Base-by-base conservation (phyloP, 2,113 vertebrate species). In the Lepisosteus osseus region DNA sequence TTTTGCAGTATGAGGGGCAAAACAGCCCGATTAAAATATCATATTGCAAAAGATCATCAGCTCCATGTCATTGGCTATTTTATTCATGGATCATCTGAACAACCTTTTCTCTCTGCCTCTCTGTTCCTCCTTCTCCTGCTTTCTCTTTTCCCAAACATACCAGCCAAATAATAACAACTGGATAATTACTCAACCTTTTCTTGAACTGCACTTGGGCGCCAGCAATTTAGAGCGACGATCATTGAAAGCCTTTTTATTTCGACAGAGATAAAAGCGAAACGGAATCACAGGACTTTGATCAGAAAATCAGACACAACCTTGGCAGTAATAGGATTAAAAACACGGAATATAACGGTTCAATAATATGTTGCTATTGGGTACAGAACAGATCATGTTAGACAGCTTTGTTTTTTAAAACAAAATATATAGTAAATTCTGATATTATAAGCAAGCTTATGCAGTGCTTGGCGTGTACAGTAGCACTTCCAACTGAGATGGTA, bases 211-310 rank as follows among this genome's bases (percentile, higher is more conserved):
- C 59, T 74, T 69, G 71, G 74, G 61, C 63, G 79, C 76, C 73
- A 74, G 86, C 81, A 74, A 86, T 85, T 87, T 85, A 82, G 76
- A 78, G 82, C 80, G 84, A 84, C 86, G 82, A 85, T 83, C 77
- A 78, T 71, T 85, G 81, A 89, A 85, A 87, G 81, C 81, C 85
- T 89, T 89, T 29, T 91, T 88, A 89, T 85, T 84, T 79, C 73
- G 76, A 77, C 78, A 76, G 80, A 83, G 86, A 86, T 83, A 87
- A 84, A 81, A 83, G 83, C 74, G 79, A 84, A 81, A 85, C 84
- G 77, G 84, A 82, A 81, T 77, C 78, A 79, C 76, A 71, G 78
- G 80, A 81, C 82, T 80, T 77, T 79, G 72, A 71, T 72, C 82
- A 83, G 71, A 66, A 51, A 77, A 59, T 64, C 54, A 71, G 74